phyloP scores from a whole-genome alignment of 2,113 vertebrate genomes.

The Hemiprocne comata region DNA sequence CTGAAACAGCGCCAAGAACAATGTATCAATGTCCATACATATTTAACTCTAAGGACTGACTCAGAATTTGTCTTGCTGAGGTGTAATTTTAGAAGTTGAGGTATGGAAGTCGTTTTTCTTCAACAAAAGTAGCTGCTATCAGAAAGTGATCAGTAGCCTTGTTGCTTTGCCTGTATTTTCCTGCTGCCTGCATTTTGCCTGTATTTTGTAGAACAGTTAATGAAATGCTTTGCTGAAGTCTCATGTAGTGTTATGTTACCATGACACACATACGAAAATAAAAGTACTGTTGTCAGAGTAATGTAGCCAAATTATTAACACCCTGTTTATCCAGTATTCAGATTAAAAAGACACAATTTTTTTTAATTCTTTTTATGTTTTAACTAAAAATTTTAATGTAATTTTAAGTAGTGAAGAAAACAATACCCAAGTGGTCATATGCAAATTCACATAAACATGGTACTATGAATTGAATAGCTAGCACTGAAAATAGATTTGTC shows the following conservation, averaged over 20 bases:
- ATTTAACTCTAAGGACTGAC: not conserved
- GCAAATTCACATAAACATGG: not conserved
- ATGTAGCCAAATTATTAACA: not conserved
- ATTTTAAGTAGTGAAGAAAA: not conserved
- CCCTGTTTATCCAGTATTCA: not conserved
- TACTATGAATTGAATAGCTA: not conserved
- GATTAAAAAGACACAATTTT: not conserved
- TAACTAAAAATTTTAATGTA: not conserved
- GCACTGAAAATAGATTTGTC: constrained; percentile 13
- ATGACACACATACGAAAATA: not conserved
- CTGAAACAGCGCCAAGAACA: constrained; percentile 2
- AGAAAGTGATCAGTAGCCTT: not conserved
- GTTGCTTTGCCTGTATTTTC: not conserved
- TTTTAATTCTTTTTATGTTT: not conserved
- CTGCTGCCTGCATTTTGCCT: too few species aligned
- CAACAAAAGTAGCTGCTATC: not conserved
- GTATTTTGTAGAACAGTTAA: not conserved
- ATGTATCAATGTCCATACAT: constrained; percentile 24
- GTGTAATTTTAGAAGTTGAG: constrained; percentile 17
- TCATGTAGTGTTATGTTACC: not conserved
- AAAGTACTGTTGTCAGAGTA: not conserved
- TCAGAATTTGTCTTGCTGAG: not conserved
- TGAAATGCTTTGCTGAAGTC: not conserved
- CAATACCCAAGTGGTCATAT: not conserved
- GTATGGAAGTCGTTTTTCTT: not conserved